phyloP scores from a whole-genome alignment of 2,888 invertebrate genomes.

The Disparrhopalites patrizii region DNA sequence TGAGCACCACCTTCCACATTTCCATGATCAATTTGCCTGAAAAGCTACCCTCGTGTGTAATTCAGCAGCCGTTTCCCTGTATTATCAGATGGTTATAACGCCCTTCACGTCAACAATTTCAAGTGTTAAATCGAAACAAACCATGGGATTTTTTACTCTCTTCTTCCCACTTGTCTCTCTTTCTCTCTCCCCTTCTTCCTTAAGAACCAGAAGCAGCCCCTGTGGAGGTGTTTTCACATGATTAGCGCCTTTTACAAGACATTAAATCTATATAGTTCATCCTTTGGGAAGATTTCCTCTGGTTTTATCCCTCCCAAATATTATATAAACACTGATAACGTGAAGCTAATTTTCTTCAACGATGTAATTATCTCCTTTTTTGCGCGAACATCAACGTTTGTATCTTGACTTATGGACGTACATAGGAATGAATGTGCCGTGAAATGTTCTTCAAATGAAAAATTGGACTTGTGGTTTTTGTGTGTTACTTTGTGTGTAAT shows the following conservation, averaged over 20 bases:
- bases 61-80: slow-evolving; percentile 23
- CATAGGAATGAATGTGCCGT: too few relatives aligned
- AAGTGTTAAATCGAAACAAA: slow-evolving; percentile 27
- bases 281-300: too few relatives aligned
- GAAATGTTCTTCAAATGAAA: too few relatives aligned
- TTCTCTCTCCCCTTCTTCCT: not conserved
- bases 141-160: slow-evolving; percentile 18
- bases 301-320: too few relatives aligned
- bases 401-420: too few relatives aligned
- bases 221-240: slow-evolving; percentile 21
- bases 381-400: too few relatives aligned
- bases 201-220: not conserved
- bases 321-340: too few relatives aligned
- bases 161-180: not conserved
- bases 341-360: too few relatives aligned
- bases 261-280: slow-evolving; percentile 23
- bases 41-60: slow-evolving; percentile 24
- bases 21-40: slow-evolving; percentile 25
- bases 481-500: too few relatives aligned
- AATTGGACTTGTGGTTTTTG: too few relatives aligned
- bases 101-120: slow-evolving; percentile 24
- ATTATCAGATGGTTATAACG: slow-evolving; percentile 28
- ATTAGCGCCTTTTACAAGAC: slow-evolving; percentile 3
- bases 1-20: slow-evolving; percentile 15
- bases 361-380: too few relatives aligned